phyloP scores from a whole-genome alignment of 2,888 invertebrate species.

The Anthophora plumipes region DNA sequence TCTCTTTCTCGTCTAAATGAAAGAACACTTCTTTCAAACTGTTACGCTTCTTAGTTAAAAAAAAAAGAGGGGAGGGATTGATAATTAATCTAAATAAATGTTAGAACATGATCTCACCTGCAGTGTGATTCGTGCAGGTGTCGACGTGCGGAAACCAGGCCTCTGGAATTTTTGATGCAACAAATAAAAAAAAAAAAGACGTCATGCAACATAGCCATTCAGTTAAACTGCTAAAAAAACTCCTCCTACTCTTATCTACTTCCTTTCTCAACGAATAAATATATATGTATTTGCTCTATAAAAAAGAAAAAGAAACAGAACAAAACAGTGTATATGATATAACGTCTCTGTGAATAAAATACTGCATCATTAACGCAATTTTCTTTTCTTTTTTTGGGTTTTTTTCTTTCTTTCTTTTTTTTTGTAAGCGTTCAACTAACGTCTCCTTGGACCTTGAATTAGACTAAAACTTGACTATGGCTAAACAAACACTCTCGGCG shows the following conservation, averaged over 20 bases:
- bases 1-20: no score
- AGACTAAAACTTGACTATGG: constrained; percentile 24
- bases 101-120: constrained; percentile 81
- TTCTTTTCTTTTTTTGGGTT: background rate
- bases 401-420: no score
- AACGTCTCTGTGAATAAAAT: no score
- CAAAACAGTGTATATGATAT: constrained; percentile 20
- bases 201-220: constrained; percentile 69
- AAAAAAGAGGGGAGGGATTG: background rate
- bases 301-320: constrained; percentile 12
- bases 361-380: background rate
- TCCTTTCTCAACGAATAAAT: constrained; percentile 6
- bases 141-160: constrained; percentile 78
- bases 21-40: background rate
- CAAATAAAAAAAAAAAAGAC: constrained; percentile 68
- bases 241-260: background rate
- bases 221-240: constrained; percentile 25
- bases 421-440: background rate
- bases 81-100: constrained; percentile 31
- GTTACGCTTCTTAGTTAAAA: constrained; percentile 2
- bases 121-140: constrained; percentile 80
- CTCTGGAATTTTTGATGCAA: constrained; percentile 80
- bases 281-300: background rate
- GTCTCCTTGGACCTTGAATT: constrained; percentile 30
- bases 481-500: constrained; percentile 17